Percentiles rank a stretch among this genome's conserved stretches.
Conservation (phyloP, 2,113 vertebrate genomes). For the Monarcha castaneiventris region DNA sequence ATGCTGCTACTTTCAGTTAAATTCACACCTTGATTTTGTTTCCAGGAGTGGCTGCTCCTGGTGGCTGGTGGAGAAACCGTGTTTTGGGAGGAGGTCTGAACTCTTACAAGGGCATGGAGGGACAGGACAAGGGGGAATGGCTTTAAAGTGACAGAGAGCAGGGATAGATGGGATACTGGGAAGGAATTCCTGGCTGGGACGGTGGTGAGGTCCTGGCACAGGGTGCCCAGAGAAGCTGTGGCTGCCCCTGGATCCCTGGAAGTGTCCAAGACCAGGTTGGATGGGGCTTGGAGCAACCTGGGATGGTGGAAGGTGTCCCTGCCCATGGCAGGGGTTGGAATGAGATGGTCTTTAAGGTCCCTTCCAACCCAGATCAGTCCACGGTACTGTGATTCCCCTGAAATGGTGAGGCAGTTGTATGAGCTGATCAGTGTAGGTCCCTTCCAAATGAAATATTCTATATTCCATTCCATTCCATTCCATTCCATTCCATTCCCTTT, state of each 20-base stretch:
- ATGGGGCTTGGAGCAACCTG: fast-evolving
- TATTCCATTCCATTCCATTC: not conserved
- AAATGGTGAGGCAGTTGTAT: not conserved
- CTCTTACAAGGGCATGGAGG: not conserved
- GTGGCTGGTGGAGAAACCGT: not conserved
- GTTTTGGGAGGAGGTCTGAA: not conserved
- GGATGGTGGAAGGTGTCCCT: not conserved
- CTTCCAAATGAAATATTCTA: not conserved
- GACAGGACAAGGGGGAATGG: not conserved
- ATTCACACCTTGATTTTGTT: not conserved
- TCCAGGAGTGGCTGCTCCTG: not conserved
- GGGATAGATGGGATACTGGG: not conserved
- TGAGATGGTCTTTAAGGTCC: not conserved
- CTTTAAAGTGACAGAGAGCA: not conserved
- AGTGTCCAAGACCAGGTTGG: not conserved
- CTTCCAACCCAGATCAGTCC: not conserved
- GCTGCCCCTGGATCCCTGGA: not conserved
- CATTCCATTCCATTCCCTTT: not conserved
- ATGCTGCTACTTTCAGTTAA: not conserved
- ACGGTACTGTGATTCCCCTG: not conserved
- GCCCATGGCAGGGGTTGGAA: not conserved
- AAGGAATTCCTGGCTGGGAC: not conserved
- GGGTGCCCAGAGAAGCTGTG: not conserved
- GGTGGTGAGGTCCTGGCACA: not conserved
- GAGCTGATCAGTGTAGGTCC: not conserved